A percentile compares a stretch with the other conserved stretches of the same genome.
Conservation (phyloP, 2,113 vertebrate genomes). For the Hiodon alosoides region DNA sequence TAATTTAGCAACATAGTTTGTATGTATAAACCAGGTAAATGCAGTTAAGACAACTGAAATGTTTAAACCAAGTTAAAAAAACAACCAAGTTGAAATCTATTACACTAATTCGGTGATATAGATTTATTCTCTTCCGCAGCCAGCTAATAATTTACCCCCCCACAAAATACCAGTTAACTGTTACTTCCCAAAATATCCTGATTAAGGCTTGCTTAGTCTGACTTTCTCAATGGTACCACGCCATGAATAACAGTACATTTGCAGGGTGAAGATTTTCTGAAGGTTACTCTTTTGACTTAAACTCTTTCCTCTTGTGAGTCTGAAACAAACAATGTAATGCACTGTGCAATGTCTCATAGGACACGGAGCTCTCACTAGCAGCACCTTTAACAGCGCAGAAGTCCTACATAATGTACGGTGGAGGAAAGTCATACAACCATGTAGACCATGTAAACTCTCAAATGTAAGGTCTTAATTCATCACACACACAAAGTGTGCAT, state of each 20-base stretch:
- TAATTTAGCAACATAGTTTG: too few relatives aligned
- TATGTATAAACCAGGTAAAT: too few relatives aligned
- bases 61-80: too few relatives aligned
- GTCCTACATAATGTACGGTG: neutral
- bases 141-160: neutral
- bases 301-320: neutral
- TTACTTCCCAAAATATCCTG: too few relatives aligned
- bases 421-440: slow-evolving; percentile 8
- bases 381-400: neutral
- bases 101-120: too few relatives aligned
- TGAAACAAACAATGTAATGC: slow-evolving; percentile 7
- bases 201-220: neutral
- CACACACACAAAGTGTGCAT: too few relatives aligned
- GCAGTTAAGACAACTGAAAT: too few relatives aligned
- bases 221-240: neutral
- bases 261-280: neutral
- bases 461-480: neutral
- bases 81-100: too few relatives aligned
- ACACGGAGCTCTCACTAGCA: slow-evolving; percentile 5
- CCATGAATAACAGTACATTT: neutral
- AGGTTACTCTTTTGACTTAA: neutral
- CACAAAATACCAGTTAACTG: too few relatives aligned
- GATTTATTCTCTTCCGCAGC: neutral
- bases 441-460: slow-evolving; percentile 20
- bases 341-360: neutral